Evolutionary conservation across 2,797 vertebrate genomes (phyloP).

Genomic region (Diplodus sargus): DNA sequence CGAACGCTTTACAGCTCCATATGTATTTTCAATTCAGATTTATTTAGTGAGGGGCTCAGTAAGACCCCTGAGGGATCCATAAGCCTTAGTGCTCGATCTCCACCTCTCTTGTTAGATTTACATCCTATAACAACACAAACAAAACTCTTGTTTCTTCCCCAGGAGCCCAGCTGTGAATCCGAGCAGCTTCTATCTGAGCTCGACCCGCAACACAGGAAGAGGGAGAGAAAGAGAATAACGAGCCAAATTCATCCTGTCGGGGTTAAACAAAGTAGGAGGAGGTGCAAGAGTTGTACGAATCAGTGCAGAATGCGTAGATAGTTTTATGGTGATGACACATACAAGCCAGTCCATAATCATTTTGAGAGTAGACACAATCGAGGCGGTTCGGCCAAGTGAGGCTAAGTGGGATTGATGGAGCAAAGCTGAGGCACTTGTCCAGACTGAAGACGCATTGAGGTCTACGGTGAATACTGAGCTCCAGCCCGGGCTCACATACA

Average conservation of each 20-base stretch:
- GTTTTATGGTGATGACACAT: constrained; percentile 61
- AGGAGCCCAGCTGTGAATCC: constrained; percentile 79
- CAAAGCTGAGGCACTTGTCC: constrained; percentile 58
- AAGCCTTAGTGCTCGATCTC: constrained; percentile 79
- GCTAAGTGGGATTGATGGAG: constrained; percentile 77
- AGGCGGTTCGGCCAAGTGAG: constrained; percentile 66
- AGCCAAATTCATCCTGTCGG: constrained; percentile 47
- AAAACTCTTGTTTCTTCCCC: constrained; percentile 79
- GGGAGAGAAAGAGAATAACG: constrained; percentile 23
- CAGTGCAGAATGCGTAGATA: constrained; percentile 39
- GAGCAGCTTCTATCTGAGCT: constrained; percentile 67
- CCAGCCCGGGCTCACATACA: constrained; percentile 66
- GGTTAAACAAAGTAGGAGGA: constrained; percentile 46
- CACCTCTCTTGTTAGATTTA: constrained; percentile 84
- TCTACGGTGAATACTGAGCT: constrained; percentile 71
- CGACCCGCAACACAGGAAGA: constrained; percentile 62
- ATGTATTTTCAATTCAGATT: constrained; percentile 87
- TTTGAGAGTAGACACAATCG: constrained; percentile 67
- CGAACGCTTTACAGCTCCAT: constrained; percentile 83
- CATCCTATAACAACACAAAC: constrained; percentile 83
- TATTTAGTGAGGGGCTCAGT: constrained; percentile 81
- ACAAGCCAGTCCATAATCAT: constrained; percentile 67
- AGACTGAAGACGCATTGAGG: constrained; percentile 68
- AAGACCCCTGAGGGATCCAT: constrained; percentile 80
- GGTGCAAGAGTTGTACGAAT: constrained; percentile 38